Conservation (phyloP, 2,113 vertebrate genomes). For the Daphoenositta chrysoptera region DNA sequence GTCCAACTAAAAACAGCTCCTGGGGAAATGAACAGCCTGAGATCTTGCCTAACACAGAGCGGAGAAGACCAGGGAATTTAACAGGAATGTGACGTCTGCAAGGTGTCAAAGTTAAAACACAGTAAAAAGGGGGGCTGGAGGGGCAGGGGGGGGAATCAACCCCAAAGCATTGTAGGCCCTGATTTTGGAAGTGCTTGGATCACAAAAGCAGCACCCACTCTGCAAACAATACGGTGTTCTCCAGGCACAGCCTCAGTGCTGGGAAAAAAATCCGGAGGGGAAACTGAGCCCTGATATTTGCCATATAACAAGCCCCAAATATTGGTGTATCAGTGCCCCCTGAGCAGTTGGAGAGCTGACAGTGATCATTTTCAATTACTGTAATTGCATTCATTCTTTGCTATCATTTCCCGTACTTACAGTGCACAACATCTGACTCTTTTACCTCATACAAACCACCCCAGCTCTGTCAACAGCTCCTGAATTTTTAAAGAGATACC, state of each 20-base stretch:
- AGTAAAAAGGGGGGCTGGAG: background rate
- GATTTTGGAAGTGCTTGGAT: background rate
- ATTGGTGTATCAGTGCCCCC: background rate
- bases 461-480: conserved; percentile 22
- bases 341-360: background rate
- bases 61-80: background rate
- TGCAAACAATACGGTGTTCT: background rate
- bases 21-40: background rate
- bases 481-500: conserved; percentile 51
- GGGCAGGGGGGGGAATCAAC: fast-evolving
- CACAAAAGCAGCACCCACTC: background rate
- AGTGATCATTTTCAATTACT: background rate
- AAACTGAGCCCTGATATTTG: background rate
- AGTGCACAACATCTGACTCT: background rate
- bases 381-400: background rate
- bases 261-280: background rate
- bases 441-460: conserved; percentile 55
- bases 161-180: background rate
- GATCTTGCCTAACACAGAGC: background rate
- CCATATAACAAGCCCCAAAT: background rate
- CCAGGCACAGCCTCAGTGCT: background rate
- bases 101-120: background rate
- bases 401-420: background rate
- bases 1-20: background rate
- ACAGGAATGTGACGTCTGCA: background rate